Evolutionary conservation across 2,797 vertebrate genomes (phyloP).

Genomic region (Remorina albescens): DNA sequence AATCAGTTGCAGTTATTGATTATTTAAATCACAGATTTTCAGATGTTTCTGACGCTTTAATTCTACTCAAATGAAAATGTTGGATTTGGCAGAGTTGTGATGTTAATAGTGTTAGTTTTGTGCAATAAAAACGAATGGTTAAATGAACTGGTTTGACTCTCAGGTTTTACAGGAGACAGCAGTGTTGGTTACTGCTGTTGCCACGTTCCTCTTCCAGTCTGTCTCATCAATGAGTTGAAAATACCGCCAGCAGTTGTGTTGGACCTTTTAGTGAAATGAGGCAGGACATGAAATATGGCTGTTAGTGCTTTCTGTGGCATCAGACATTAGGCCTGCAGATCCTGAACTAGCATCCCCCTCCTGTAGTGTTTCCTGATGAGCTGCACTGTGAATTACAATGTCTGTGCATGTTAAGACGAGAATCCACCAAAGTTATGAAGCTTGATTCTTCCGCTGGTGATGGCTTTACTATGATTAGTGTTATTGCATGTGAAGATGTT

Average conservation of each 20-base stretch:
- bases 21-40: not conserved
- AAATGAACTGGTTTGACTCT: not conserved
- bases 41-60: too few relatives aligned
- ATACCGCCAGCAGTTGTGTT: constrained; percentile 23
- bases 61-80: not conserved
- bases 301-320: constrained; percentile 47
- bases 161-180: not conserved
- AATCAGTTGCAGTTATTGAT: too few relatives aligned
- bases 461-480: not conserved
- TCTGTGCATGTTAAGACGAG: constrained; percentile 1
- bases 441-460: not conserved
- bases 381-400: not conserved
- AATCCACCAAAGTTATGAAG: not conserved
- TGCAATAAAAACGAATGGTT: constrained; percentile 12
- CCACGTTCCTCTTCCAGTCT: not conserved
- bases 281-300: constrained; percentile 46
- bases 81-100: not conserved
- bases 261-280: constrained; percentile 63
- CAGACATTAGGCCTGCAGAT: constrained; percentile 7
- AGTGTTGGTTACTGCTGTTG: not conserved
- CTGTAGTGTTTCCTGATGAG: constrained; percentile 10
- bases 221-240: constrained; percentile 28
- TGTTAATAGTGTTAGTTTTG: constrained; percentile 1
- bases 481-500: not conserved
- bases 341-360: not conserved